phyloP scores from a whole-genome alignment of 2,797 vertebrate genomes.

The Acridotheres tristis region DNA sequence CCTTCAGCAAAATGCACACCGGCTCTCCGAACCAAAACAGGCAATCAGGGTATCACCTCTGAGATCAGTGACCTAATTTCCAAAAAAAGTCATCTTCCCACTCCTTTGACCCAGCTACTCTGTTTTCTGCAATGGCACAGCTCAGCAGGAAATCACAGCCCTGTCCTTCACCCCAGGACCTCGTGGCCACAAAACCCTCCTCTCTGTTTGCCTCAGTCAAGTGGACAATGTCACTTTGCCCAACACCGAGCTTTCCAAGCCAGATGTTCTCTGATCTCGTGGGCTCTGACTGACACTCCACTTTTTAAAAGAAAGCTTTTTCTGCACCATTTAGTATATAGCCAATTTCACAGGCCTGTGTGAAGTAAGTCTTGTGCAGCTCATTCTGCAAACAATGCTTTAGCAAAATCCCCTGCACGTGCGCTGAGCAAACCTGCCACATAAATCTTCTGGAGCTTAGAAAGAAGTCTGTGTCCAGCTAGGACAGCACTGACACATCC shows the following conservation, averaged over 20 bases:
- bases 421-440: background rate
- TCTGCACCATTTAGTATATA: background rate
- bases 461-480: background rate
- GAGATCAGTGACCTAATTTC: background rate
- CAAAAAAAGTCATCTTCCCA: background rate
- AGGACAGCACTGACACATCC: background rate
- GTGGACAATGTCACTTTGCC: accelerated
- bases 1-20: background rate
- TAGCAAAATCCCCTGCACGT: accelerated
- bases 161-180: background rate
- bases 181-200: background rate
- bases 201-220: background rate
- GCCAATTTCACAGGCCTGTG: accelerated
- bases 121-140: background rate
- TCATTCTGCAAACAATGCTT: background rate
- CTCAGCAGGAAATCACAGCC: background rate
- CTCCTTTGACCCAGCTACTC: background rate
- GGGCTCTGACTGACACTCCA: background rate
- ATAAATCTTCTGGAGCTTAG: background rate
- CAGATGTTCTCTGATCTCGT: background rate
- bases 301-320: background rate
- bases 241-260: background rate
- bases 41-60: background rate
- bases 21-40: background rate
- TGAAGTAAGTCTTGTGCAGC: background rate